A percentile compares a stretch with the other conserved stretches of the same genome.
Evolutionary conservation across 2,113 vertebrate genomes (phyloP).

Genomic region (Natator depressus): DNA sequence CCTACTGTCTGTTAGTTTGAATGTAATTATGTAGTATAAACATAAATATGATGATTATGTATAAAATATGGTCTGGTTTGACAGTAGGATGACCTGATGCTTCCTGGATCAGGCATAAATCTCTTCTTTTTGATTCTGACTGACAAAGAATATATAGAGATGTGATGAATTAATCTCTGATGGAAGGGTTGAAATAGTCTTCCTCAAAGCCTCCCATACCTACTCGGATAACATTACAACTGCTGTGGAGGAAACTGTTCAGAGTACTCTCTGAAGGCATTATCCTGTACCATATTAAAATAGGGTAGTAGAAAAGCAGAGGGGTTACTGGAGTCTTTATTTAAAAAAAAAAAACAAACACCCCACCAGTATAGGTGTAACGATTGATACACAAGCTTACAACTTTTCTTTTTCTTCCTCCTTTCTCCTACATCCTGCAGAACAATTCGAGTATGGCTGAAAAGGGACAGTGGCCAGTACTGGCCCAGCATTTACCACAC

Average conservation of each 20-base stretch:
- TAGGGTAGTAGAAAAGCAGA: neutral
- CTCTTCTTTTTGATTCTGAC: neutral
- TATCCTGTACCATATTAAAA: neutral
- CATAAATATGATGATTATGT: neutral
- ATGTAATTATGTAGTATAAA: neutral
- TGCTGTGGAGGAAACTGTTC: neutral
- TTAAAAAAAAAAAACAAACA: neutral
- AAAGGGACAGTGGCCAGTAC: slow-evolving; percentile 96
- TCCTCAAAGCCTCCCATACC: neutral
- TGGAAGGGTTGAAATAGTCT: neutral
- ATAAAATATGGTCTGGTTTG: neutral
- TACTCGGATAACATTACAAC: neutral
- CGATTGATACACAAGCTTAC: neutral
- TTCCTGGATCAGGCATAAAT: neutral
- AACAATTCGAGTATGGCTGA: slow-evolving; percentile 95
- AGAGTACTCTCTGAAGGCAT: neutral
- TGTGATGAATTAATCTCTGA: neutral
- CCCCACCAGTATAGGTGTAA: neutral
- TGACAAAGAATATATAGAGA: neutral
- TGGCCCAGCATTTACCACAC: slow-evolving; percentile 97
- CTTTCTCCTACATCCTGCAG: slow-evolving; percentile 67
- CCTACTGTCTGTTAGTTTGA: neutral
- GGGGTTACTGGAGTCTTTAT: neutral
- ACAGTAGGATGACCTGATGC: neutral
- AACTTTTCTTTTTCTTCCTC: neutral